Evolutionary conservation across 2,797 vertebrate species (phyloP).

Genomic region (Neopelma chrysocephalum): DNA sequence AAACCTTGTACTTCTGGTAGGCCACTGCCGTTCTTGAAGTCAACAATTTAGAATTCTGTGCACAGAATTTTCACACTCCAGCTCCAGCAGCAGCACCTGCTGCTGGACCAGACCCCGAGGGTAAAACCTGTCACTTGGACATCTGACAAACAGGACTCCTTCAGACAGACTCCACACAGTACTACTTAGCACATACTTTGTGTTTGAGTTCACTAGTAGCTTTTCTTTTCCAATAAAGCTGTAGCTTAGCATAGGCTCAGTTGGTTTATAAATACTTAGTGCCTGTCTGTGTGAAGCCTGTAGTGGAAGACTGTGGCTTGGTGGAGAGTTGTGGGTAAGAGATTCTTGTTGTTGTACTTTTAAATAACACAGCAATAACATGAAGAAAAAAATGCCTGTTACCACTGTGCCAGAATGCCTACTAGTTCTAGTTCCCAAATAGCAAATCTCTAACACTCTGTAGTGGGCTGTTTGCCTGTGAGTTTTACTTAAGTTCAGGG

Average conservation of each 20-base stretch:
- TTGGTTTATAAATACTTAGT: slow-evolving; percentile 3
- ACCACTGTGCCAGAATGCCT: not conserved
- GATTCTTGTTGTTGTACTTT: not conserved
- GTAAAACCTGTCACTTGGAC: not conserved
- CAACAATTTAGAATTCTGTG: not conserved
- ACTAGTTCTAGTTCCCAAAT: not conserved
- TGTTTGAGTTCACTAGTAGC: not conserved
- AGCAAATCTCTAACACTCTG: not conserved
- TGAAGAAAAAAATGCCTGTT: not conserved
- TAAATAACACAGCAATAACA: not conserved
- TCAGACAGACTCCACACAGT: not conserved
- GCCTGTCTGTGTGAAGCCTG: not conserved
- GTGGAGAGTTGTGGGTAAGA: not conserved
- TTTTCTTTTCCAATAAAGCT: not conserved
- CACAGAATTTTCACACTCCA: not conserved
- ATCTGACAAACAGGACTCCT: not conserved
- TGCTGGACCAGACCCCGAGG: not conserved
- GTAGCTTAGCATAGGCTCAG: not conserved
- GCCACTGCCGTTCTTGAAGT: not conserved
- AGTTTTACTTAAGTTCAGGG: not conserved
- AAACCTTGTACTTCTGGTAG: not conserved
- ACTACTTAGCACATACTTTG: not conserved
- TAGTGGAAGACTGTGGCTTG: not conserved
- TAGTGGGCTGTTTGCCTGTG: not conserved
- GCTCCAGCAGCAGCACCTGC: not conserved